phyloP scores from a whole-genome alignment of 1,140 invertebrate genomes.

The Colletes gigas region DNA sequence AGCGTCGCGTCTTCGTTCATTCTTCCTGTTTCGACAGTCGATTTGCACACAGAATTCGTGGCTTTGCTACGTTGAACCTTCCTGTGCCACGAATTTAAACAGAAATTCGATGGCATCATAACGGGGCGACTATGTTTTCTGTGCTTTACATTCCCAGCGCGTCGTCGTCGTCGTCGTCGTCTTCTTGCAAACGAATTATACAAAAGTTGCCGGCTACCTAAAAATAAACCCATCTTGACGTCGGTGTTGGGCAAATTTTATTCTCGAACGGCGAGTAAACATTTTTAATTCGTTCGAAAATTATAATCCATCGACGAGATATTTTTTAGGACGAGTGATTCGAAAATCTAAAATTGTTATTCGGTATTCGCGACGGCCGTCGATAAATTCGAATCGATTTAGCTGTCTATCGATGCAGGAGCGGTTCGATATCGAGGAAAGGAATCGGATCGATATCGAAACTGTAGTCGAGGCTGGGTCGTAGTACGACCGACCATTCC shows the following conservation, averaged over 20 bases:
- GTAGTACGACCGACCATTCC: background rate
- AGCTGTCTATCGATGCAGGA: background rate
- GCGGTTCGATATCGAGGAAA: background rate
- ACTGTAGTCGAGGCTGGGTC: background rate
- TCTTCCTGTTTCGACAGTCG: constrained; percentile 18
- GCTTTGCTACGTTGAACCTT: background rate
- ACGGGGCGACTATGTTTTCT: background rate
- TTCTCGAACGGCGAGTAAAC: too few species aligned
- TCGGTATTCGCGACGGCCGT: too few species aligned
- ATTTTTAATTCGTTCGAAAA: too few species aligned
- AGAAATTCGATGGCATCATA: background rate
- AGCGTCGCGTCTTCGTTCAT: background rate
- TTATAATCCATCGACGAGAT: too few species aligned
- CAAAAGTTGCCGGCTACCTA: too few species aligned
- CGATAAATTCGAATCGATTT: background rate
- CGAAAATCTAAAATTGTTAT: too few species aligned
- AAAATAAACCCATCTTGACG: too few species aligned
- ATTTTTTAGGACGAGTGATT: too few species aligned
- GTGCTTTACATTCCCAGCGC: too few species aligned
- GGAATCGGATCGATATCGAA: background rate
- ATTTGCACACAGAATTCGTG: background rate
- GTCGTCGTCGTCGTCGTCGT: too few species aligned
- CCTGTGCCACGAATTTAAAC: constrained; percentile 12
- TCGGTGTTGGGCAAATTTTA: too few species aligned
- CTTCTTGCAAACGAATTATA: too few species aligned